phyloP scores from a whole-genome alignment of 2,888 invertebrate species.

The Pachydiplax longipennis region DNA sequence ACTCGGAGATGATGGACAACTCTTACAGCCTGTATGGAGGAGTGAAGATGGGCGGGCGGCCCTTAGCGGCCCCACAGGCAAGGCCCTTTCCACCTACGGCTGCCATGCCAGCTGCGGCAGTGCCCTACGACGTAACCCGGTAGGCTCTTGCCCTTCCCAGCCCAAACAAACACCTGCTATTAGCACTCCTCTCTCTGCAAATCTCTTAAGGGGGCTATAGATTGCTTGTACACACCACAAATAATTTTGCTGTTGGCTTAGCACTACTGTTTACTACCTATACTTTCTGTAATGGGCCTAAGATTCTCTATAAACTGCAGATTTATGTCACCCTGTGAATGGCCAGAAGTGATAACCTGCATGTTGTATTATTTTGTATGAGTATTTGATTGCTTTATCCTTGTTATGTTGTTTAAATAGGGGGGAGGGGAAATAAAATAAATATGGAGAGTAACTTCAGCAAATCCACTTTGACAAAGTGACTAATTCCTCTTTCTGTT shows the following conservation, averaged over 20 bases:
- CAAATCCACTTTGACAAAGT: no score
- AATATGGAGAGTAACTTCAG: no score
- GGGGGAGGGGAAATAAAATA: no score
- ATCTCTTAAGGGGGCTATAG: background rate
- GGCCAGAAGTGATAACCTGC: background rate
- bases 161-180: background rate
- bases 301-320: background rate
- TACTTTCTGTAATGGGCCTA: background rate
- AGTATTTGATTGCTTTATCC: background rate
- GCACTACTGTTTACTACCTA: background rate
- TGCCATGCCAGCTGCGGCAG: conserved; percentile 59
- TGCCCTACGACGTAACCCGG: conserved; percentile 68
- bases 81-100: conserved; percentile 49
- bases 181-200: background rate
- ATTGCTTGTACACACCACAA: background rate
- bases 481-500: no score
- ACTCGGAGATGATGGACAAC: conserved; percentile 73
- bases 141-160: conserved; percentile 55
- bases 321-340: background rate
- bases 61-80: conserved; percentile 49
- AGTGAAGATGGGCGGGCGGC: conserved; percentile 56
- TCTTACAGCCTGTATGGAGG: conserved; percentile 73
- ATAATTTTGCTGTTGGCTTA: background rate
- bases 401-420: no score
- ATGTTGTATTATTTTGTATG: background rate